Evolutionary conservation across 2,888 invertebrate genomes (phyloP).

Genomic region (Melolontha melolontha): DNA sequence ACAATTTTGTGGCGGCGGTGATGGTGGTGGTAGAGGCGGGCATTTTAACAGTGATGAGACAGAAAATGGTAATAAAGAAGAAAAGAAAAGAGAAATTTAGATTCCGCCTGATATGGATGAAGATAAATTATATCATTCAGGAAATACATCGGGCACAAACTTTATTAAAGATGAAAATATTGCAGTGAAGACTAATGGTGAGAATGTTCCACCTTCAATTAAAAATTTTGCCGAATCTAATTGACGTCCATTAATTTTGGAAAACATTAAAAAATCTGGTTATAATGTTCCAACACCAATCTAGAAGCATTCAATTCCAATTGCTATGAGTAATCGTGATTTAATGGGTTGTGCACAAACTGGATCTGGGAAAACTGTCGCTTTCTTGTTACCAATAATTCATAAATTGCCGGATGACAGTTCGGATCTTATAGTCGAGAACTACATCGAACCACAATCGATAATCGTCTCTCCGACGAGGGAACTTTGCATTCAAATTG

Average conservation of each 20-base stretch:
- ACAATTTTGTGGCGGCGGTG: constrained; percentile 44
- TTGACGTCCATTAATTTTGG: constrained; percentile 76
- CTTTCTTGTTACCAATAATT: constrained; percentile 92
- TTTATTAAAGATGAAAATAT: constrained; percentile 92
- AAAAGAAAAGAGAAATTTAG: constrained; percentile 75
- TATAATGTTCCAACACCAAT: constrained; percentile 93
- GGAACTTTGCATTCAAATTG: constrained; percentile 91
- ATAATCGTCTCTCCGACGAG: constrained; percentile 92
- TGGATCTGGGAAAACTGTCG: constrained; percentile 97
- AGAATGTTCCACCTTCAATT: constrained; percentile 74
- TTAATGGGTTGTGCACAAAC: constrained; percentile 99
- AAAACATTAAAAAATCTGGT: constrained; percentile 83
- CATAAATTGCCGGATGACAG: constrained; percentile 74
- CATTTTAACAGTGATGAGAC: constrained; percentile 40
- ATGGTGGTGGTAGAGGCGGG: constrained; percentile 46
- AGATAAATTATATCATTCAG: constrained; percentile 75
- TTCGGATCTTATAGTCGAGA: constrained; percentile 67
- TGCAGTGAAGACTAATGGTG: constrained; percentile 85
- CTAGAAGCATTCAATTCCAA: constrained; percentile 91
- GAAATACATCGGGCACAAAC: constrained; percentile 87
- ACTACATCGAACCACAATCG: constrained; percentile 81
- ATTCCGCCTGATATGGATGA: constrained; percentile 83
- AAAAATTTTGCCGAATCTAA: constrained; percentile 78
- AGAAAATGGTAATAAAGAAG: constrained; percentile 49
- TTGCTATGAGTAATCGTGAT: constrained; percentile 83